Evolutionary conservation across 2,113 vertebrate genomes (phyloP), one percentile per base, ranked within the genome.

Genomic region (Rostratula benghalensis): DNA sequence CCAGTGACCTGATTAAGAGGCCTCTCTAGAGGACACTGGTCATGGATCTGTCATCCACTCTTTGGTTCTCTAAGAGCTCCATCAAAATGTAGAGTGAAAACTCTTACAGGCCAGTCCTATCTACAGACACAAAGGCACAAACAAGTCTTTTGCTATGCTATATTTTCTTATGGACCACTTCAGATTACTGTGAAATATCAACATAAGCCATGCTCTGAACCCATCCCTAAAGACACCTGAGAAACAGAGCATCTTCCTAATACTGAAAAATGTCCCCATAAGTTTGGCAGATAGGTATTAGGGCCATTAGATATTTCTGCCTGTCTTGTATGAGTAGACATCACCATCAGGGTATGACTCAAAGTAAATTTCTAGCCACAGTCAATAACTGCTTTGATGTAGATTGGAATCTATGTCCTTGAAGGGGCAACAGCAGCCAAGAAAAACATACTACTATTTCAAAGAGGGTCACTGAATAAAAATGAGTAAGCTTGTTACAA

Each of bases 381-480:
- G 71, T 64, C 89, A 96, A 48, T 89, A 89, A 89, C 35, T 64
- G 15, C 91, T 96, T 94, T 95, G 76, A 94, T 94, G 59, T 65
- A 86, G 57, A 92, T 57, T 46, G n/a, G 67, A 95, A 92, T 69
- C 54, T 45, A 43, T 80, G 83, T 35, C 39, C 91, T 92, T 86
- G 71, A 95, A 89, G 83, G 86, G 37, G 76, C 59, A 92, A 94
- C 18, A 61, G 86, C 94, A 90, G 71, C 33, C 48, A 79, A 68
- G 93, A 88, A 88, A 73, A 6, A 17, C 30, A 19, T 83, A 83
- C 28, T 10, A 14, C 33, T 46, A 39, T 88, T 93, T 93, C 89
- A 95, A 93, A 94, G 80, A 73, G 37, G 67, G 45, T 90, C 83
- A 89, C 80, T 95, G 89, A 96, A 96, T 96, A 96, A 92, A 96